A percentile compares a stretch with the other conserved stretches of the same genome.
phyloP scores from a whole-genome alignment of 2,797 vertebrate genomes.

The Argentina silus region DNA sequence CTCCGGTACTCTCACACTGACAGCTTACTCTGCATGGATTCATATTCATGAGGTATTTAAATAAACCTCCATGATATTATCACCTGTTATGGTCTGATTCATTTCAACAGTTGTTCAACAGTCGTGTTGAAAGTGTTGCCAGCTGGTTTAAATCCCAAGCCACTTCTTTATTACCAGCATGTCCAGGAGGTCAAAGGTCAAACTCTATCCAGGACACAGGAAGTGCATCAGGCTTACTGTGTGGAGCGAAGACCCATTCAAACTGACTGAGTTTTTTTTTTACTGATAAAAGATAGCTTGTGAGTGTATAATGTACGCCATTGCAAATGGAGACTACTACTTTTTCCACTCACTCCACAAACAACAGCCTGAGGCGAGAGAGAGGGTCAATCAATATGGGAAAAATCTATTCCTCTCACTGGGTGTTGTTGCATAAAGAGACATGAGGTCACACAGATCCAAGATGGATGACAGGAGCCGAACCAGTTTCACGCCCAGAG shows the following conservation, averaged over 20 bases:
- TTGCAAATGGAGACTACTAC: neutral
- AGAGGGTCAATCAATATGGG: neutral
- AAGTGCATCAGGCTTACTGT: too few relatives aligned
- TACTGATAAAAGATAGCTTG: too few relatives aligned
- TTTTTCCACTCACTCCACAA: constrained; percentile 8
- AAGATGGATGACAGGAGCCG: neutral
- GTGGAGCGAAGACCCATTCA: too few relatives aligned
- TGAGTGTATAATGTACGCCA: neutral
- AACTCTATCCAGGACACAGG: too few relatives aligned
- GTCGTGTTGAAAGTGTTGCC: neutral
- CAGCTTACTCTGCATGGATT: constrained; percentile 30
- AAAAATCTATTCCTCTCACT: constrained; percentile 1
- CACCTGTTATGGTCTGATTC: constrained; percentile 25
- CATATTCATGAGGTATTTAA: constrained; percentile 34
- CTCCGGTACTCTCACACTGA: constrained; percentile 24
- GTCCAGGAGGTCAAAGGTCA: neutral
- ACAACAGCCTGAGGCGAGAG: neutral
- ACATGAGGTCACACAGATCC: neutral
- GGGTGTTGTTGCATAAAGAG: neutral
- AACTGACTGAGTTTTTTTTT: too few relatives aligned
- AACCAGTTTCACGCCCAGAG: neutral
- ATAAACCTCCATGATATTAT: constrained; percentile 32
- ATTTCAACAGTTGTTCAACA: constrained; percentile 15
- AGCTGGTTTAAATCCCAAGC: neutral
- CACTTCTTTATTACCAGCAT: neutral